Evolutionary conservation across 2,797 vertebrate species (phyloP), one percentile per base, ranked within the genome.

Genomic region (Chromis chromis): DNA sequence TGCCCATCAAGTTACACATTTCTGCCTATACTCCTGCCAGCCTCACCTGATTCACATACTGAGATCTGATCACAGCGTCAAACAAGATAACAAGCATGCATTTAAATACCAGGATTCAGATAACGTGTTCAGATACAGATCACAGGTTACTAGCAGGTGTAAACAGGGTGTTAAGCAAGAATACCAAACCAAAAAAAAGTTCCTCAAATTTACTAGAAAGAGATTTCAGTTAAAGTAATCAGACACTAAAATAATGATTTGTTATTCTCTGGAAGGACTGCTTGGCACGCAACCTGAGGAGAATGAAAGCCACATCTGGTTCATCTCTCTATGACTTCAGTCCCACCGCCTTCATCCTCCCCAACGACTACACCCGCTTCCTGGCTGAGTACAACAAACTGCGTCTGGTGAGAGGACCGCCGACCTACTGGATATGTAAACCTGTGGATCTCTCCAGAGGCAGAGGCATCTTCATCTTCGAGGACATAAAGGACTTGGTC

Each of bases 341-440:
- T 9, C 95, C 95, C 2, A 65, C 74, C 0, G 90, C 91, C 3
- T 96, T 95, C 72, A 91, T 95, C 81, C 90, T 96, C 76, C 96
- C 95, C 28, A 93, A 86, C 0, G 93, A 96, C 83, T 94, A 95
- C 59, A 84, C 84, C 28, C 93, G 91, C 66, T 96, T 96, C 64
- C 71, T 95, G 61, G 82, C 91, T 0, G 91, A 95, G 28, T 95
- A 94, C 77, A 88, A 86, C 48, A 89, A 86, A 36, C 93, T 92
- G 61, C 93, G 58, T 24, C 65, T 70, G 53, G 31, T 6, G 17
- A 60, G 63, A 36, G 86, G 78, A 4, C 39, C 19, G 2, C 27
- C 68, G 0, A 81, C 78, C 40, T 95, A 94, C 78, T 96, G 96
- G 95, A 96, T 96, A 53, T 96, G 96, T 75, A 97, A 96, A 61